phyloP scores from a whole-genome alignment of 2,113 vertebrate species.

The Oncorhynchus gorbuscha region DNA sequence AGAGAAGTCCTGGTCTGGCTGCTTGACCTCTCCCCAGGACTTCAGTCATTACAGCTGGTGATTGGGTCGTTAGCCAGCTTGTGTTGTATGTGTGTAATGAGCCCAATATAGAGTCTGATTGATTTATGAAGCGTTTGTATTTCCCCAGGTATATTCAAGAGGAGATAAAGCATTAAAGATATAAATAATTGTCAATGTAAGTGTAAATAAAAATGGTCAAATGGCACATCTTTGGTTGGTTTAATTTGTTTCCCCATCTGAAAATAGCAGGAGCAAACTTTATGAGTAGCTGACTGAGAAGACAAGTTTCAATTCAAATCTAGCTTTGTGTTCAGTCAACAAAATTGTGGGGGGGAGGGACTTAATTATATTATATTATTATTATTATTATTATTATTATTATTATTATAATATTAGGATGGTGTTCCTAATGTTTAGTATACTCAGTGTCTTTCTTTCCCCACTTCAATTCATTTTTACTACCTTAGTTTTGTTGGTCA shows the following conservation, averaged over 20 bases:
- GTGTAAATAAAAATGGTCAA: not conserved
- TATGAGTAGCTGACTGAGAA: not conserved
- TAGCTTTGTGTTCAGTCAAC: not conserved
- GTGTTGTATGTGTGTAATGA: not conserved
- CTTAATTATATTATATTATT: no score
- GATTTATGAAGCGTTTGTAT: no score
- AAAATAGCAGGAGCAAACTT: no score
- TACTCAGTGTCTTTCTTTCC: not conserved
- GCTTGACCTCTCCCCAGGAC: not conserved
- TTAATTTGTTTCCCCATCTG: no score
- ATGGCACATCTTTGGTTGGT: not conserved
- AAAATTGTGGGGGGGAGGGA: not conserved
- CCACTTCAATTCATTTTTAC: conserved; percentile 24
- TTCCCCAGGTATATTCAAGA: no score
- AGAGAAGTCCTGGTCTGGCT: not conserved
- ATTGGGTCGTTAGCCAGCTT: not conserved
- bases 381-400: no score
- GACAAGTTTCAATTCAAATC: not conserved
- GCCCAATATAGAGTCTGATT: not conserved
- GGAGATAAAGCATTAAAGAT: no score
- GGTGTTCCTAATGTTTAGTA: no score
- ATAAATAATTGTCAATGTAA: no score
- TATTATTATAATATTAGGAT: no score
- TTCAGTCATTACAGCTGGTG: not conserved
- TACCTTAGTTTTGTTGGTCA: conserved; percentile 29